phyloP scores from a whole-genome alignment of 2,797 vertebrate species.

The Lagodon rhomboides region DNA sequence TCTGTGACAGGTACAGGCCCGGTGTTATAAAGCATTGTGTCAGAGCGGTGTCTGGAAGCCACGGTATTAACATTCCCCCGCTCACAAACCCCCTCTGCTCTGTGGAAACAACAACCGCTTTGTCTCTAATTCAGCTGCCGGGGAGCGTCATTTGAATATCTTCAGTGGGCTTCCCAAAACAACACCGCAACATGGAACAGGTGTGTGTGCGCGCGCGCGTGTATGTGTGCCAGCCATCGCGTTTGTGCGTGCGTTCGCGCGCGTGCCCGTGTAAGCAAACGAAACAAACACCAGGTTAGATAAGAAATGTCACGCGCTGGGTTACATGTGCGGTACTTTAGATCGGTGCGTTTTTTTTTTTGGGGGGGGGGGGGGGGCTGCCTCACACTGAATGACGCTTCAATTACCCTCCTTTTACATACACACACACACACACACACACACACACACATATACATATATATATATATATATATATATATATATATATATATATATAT shows the following conservation, averaged over 20 bases:
- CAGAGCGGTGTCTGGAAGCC: conserved; percentile 48
- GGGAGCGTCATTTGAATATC: conserved; percentile 60
- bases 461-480: no score
- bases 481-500: not conserved
- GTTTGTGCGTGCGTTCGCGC: conserved; percentile 30
- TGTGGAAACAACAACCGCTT: conserved; percentile 46
- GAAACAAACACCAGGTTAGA: conserved; percentile 43
- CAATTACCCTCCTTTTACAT: conserved; percentile 3
- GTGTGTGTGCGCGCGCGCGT: conserved; percentile 68
- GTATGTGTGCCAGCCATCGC: not conserved
- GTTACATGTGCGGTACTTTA: conserved; percentile 31
- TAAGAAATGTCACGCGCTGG: conserved; percentile 23
- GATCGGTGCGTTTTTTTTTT: conserved; percentile 15
- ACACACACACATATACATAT: conserved; percentile 19
- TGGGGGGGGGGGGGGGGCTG: conserved; percentile 11
- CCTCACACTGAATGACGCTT: conserved; percentile 35
- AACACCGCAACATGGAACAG: conserved; percentile 82
- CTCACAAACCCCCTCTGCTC: conserved; percentile 37
- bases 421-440: conserved; percentile 22
- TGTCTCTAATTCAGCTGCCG: conserved; percentile 50
- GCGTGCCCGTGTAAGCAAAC: conserved; percentile 34
- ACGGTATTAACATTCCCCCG: conserved; percentile 27
- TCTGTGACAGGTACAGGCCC: conserved; percentile 48
- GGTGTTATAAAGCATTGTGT: conserved; percentile 36
- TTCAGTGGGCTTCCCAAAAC: conserved; percentile 53